Evolutionary conservation across 30 jellyfish, hydroid and myxozoan genomes (phyloP).

Genomic region (Turritopsis rubra): DNA sequence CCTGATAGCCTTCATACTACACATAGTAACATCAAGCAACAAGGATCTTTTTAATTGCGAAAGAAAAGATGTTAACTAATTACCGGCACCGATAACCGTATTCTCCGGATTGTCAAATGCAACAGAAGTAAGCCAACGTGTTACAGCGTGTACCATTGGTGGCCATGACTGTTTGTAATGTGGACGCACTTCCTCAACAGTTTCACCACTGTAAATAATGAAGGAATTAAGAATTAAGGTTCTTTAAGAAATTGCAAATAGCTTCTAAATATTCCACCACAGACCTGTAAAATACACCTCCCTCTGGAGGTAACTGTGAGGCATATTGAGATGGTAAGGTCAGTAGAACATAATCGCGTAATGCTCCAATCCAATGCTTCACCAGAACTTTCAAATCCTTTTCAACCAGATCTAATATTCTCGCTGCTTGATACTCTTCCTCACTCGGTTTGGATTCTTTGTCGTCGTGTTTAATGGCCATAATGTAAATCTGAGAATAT

Average conservation of each 20-base stretch:
- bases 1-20: too few species aligned
- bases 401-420: constrained; percentile 67
- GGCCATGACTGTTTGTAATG: constrained; percentile 94
- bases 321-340: constrained; percentile 70
- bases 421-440: constrained; percentile 37
- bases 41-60: too few species aligned
- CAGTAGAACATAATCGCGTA: constrained; percentile 63
- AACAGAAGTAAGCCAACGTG: constrained; percentile 73
- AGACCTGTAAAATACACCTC: constrained; percentile 82
- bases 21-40: too few species aligned
- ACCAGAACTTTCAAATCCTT: constrained; percentile 66
- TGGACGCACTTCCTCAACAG: constrained; percentile 72
- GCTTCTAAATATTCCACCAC: too few species aligned
- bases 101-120: constrained; percentile 52
- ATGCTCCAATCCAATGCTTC: constrained; percentile 75
- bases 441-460: constrained; percentile 28
- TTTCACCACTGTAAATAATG: constrained; percentile 43
- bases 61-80: too few species aligned
- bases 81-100: constrained; percentile 80
- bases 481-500: constrained; percentile 57
- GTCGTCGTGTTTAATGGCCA: constrained; percentile 76
- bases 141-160: constrained; percentile 77
- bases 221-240: too few species aligned
- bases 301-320: constrained; percentile 76
- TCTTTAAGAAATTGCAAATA: too few species aligned